These are phyloP conservation scores for Busseola fusca DNA, from an alignment of 2,888 invertebrate species.

Conservation along the genomic window DNA sequence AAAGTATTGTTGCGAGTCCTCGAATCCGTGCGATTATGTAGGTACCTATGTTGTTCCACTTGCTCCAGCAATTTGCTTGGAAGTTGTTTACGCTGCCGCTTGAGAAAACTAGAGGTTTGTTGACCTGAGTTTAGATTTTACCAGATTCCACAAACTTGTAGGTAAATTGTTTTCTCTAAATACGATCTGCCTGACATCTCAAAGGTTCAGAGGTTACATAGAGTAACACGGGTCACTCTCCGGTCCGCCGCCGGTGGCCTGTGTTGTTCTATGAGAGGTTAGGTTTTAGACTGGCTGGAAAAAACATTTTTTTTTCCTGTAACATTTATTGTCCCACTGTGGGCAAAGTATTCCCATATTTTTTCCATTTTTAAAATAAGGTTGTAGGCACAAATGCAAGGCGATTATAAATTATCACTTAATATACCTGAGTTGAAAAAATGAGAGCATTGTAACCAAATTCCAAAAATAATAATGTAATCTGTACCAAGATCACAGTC, in stretches of 20 bases:
- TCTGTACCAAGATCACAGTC: constrained; percentile 23
- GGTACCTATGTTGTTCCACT: constrained; percentile 14
- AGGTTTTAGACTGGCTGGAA: too few relatives aligned
- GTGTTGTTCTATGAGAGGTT: too few relatives aligned
- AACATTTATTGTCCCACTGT: too few relatives aligned
- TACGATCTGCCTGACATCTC: background rate
- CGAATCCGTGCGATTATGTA: constrained; percentile 6
- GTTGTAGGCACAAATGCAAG: background rate
- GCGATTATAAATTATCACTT: background rate
- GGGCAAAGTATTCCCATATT: too few relatives aligned
- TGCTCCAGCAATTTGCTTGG: constrained; percentile 12
- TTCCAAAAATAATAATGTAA: constrained; percentile 31
- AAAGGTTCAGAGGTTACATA: background rate
- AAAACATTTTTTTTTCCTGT: too few relatives aligned
- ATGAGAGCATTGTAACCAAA: constrained; percentile 3
- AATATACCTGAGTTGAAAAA: background rate
- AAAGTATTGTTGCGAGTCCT: constrained; percentile 18
- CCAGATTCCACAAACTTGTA: too few relatives aligned
- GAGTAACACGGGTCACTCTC: too few relatives aligned
- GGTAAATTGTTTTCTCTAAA: background rate
- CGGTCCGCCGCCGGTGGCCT: too few relatives aligned
- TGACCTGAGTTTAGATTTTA: background rate
- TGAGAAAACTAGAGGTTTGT: background rate
- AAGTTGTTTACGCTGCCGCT: constrained; percentile 11
- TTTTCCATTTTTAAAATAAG: background rate